Evolutionary conservation across 1,140 invertebrate genomes (phyloP).

Genomic region (Pygmarrhopalites habei): DNA sequence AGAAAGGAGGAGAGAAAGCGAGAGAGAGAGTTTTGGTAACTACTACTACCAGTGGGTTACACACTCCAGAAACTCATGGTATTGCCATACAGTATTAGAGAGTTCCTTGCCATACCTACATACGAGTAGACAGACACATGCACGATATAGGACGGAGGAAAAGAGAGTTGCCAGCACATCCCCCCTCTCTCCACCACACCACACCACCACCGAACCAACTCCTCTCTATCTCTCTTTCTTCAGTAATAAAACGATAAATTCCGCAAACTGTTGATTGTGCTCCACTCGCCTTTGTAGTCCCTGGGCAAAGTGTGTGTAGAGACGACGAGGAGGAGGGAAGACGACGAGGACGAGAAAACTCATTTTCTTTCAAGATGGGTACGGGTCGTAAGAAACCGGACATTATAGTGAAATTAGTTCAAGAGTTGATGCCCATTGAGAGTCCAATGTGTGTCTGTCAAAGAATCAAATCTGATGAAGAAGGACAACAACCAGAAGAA

Average conservation of each 20-base stretch:
- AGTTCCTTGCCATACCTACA: background rate
- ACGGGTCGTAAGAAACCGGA: background rate
- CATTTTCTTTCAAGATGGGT: background rate
- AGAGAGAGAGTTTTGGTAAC: too few species aligned
- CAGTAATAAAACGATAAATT: slow-evolving; percentile 15
- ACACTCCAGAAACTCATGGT: background rate
- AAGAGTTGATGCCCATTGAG: background rate
- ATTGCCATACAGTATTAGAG: background rate
- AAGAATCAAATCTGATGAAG: background rate
- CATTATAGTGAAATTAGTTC: background rate
- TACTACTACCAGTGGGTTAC: background rate
- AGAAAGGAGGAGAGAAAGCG: too few species aligned
- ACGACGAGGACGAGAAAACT: background rate
- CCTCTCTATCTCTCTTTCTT: background rate
- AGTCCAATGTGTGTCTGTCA: background rate
- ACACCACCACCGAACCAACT: background rate
- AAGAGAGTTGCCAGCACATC: background rate
- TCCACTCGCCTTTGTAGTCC: background rate
- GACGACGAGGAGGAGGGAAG: background rate
- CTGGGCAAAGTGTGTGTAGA: background rate
- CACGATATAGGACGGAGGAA: background rate
- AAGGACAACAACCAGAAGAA: too few species aligned
- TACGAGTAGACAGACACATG: background rate
- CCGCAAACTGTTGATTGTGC: slow-evolving; percentile 24
- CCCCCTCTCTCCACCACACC: background rate